Conservation (phyloP, 1,140 invertebrate species). For the Oryctes rhinoceros region DNA sequence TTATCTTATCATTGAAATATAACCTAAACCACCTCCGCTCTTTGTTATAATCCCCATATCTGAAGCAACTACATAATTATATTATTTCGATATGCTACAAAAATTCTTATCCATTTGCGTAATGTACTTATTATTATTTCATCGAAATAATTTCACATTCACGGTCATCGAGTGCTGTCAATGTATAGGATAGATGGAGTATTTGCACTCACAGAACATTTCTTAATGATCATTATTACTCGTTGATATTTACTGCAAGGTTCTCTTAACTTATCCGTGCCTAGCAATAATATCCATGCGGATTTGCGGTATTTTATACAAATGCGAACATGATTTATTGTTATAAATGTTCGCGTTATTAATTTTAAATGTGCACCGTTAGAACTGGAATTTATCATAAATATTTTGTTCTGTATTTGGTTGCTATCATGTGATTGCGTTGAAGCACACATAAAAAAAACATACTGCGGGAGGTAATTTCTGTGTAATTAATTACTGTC, state of each 20-base stretch:
- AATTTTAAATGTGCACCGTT: conserved; percentile 24
- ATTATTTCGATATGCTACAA: background rate
- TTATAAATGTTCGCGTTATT: background rate
- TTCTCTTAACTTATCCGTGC: background rate
- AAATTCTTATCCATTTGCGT: conserved; percentile 5
- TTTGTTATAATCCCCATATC: too few relatives aligned
- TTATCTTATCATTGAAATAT: too few relatives aligned
- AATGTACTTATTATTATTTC: conserved; percentile 1
- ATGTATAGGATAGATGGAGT: background rate
- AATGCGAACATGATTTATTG: conserved; percentile 31
- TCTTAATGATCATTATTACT: conserved; percentile 17
- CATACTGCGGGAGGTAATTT: background rate
- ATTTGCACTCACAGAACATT: conserved; percentile 8
- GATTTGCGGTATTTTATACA: conserved; percentile 25
- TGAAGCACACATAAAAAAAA: background rate
- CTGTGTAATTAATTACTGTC: conserved; percentile 20
- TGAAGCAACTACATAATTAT: too few relatives aligned
- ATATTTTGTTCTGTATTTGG: background rate
- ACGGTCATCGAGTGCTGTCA: conserved; percentile 3
- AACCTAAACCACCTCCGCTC: too few relatives aligned
- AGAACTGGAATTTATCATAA: conserved; percentile 17
- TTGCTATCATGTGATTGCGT: conserved; percentile 8
- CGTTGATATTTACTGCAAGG: conserved; percentile 23
- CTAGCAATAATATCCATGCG: conserved; percentile 22
- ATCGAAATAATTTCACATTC: conserved; percentile 21